Percentiles rank a stretch among this genome's conserved stretches.
These are phyloP conservation scores for Nymphalis c-album DNA, from an alignment of 2,888 invertebrate species.

Conservation along the genomic window DNA sequence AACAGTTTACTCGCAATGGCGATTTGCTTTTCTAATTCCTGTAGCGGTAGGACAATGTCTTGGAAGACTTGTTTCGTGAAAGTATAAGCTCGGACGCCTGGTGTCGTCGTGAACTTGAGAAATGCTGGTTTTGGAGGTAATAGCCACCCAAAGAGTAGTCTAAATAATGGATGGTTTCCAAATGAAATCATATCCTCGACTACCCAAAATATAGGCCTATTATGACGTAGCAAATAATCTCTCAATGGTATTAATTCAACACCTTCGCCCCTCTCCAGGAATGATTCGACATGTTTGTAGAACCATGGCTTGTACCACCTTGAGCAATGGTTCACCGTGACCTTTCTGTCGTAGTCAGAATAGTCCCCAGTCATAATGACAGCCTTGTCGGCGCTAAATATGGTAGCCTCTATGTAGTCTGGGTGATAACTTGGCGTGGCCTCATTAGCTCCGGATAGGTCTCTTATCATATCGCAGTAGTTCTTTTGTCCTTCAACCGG, in stretches of 20 bases:
- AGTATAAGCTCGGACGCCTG: conserved; percentile 84
- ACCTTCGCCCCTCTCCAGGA: conserved; percentile 75
- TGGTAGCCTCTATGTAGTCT: conserved; percentile 85
- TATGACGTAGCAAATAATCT: conserved; percentile 84
- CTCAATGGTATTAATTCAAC: conserved; percentile 83
- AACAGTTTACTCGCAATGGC: conserved; percentile 82
- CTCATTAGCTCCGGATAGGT: conserved; percentile 81
- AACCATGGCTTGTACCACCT: conserved; percentile 88
- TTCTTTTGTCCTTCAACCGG: conserved; percentile 83
- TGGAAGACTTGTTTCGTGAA: conserved; percentile 87
- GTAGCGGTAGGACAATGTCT: conserved; percentile 85
- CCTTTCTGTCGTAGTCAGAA: conserved; percentile 77
- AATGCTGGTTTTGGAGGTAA: conserved; percentile 87
- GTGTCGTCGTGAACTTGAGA: conserved; percentile 86
- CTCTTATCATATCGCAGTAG: conserved; percentile 83
- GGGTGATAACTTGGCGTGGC: conserved; percentile 69
- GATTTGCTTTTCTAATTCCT: conserved; percentile 84
- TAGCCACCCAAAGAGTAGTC: conserved; percentile 84
- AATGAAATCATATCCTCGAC: conserved; percentile 87
- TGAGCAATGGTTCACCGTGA: conserved; percentile 80
- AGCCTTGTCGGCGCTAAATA: conserved; percentile 83
- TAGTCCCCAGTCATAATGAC: conserved; percentile 86
- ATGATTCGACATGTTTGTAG: conserved; percentile 84
- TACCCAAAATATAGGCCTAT: conserved; percentile 87
- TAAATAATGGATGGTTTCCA: conserved; percentile 84